These are phyloP conservation scores for Tanaodytes sp. DNA, from an alignment of 2,888 invertebrate genomes.

Conservation along the genomic window DNA sequence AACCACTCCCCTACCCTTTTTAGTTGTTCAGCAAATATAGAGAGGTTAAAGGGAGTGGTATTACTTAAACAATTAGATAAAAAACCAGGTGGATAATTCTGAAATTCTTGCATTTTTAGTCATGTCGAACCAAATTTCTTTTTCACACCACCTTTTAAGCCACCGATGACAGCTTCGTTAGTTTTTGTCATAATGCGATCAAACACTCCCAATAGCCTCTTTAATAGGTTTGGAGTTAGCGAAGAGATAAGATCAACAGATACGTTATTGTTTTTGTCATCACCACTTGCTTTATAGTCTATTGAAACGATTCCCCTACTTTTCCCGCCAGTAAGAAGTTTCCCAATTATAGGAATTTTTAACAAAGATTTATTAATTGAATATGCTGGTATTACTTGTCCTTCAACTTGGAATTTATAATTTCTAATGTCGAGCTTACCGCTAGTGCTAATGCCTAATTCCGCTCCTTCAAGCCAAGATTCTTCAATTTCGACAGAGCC, in stretches of 20 bases:
- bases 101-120: constrained; percentile 24
- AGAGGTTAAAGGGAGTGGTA: neutral
- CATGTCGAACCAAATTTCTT: constrained; percentile 31
- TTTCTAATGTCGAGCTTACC: constrained; percentile 33
- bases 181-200: constrained; percentile 34
- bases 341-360: constrained; percentile 32
- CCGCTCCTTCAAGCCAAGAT: constrained; percentile 36
- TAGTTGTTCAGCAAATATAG: neutral
- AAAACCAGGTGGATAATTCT: constrained; percentile 8
- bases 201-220: constrained; percentile 32
- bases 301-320: constrained; percentile 31
- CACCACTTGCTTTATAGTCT: constrained; percentile 33
- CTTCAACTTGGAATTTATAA: constrained; percentile 31
- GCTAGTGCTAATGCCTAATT: constrained; percentile 37
- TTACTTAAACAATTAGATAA: constrained; percentile 7
- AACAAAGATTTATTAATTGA: constrained; percentile 35
- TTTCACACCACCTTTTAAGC: constrained; percentile 28
- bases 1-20: constrained; percentile 4
- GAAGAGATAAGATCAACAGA: constrained; percentile 32
- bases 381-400: constrained; percentile 31
- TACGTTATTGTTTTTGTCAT: constrained; percentile 32
- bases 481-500: constrained; percentile 36
- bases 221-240: constrained; percentile 31
- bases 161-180: constrained; percentile 25
- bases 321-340: constrained; percentile 31